phyloP scores from a whole-genome alignment of 2,888 invertebrate species.

The Parthenolecanium corni region DNA sequence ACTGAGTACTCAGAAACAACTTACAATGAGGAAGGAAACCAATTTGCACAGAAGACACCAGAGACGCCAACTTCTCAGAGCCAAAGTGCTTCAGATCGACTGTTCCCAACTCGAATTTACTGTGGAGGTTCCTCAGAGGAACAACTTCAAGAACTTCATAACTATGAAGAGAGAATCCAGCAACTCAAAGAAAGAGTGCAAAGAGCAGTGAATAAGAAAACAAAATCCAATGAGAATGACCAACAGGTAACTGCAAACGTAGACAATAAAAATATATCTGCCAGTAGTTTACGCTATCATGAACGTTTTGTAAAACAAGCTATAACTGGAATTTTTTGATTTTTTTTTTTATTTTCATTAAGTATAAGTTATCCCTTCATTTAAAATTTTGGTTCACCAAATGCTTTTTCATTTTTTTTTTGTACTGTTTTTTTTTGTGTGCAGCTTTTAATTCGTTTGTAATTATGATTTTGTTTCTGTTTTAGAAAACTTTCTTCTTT shows the following conservation, averaged over 20 bases:
- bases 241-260: neutral
- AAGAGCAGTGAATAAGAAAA: neutral
- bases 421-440: too few relatives aligned
- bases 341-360: neutral
- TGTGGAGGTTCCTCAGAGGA: neutral
- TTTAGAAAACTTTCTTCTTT: too few relatives aligned
- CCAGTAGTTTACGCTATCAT: conserved; percentile 7
- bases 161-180: neutral
- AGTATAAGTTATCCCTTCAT: neutral
- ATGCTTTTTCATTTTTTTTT: too few relatives aligned
- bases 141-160: neutral
- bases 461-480: too few relatives aligned
- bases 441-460: too few relatives aligned
- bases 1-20: neutral
- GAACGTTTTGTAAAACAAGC: conserved; percentile 20
- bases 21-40: neutral
- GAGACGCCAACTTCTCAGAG: too few relatives aligned
- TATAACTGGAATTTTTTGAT: conserved; percentile 14
- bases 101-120: too few relatives aligned
- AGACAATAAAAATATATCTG: neutral
- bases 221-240: neutral
- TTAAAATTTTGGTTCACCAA: too few relatives aligned
- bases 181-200: neutral
- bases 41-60: neutral
- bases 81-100: too few relatives aligned